phyloP scores from a whole-genome alignment of 2,113 vertebrate genomes.

The Bubalus kerabau region DNA sequence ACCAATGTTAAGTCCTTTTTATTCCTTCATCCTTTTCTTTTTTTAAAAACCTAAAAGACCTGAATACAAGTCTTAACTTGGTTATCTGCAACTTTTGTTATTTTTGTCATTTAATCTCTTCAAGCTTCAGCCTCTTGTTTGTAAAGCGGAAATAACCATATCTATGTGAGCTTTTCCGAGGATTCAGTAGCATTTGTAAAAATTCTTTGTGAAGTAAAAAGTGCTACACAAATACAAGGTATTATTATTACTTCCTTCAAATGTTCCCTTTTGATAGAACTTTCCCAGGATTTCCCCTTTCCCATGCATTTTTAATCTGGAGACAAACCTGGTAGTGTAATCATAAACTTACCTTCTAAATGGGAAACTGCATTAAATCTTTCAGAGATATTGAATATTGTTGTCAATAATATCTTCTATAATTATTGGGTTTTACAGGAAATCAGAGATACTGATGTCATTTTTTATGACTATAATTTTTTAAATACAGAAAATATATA shows the following conservation, averaged over 20 bases:
- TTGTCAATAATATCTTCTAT: not conserved
- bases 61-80: not conserved
- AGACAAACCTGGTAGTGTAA: not conserved
- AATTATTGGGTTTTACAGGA: not conserved
- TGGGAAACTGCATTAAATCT: not conserved
- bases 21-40: not conserved
- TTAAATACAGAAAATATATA: not conserved
- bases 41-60: not conserved
- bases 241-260: slow-evolving; percentile 31
- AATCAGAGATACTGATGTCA: not conserved
- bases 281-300: slow-evolving; percentile 34
- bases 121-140: not conserved
- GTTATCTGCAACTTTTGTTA: slow-evolving; percentile 9
- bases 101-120: not conserved
- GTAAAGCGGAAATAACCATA: not conserved
- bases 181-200: not conserved
- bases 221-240: not conserved
- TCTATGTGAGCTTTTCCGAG: not conserved
- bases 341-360: not conserved
- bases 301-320: not conserved
- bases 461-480: not conserved
- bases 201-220: not conserved
- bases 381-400: not conserved
- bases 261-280: not conserved
- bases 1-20: not conserved